phyloP scores from a whole-genome alignment of 1,140 invertebrate genomes.

The Tetranychus urticae region DNA sequence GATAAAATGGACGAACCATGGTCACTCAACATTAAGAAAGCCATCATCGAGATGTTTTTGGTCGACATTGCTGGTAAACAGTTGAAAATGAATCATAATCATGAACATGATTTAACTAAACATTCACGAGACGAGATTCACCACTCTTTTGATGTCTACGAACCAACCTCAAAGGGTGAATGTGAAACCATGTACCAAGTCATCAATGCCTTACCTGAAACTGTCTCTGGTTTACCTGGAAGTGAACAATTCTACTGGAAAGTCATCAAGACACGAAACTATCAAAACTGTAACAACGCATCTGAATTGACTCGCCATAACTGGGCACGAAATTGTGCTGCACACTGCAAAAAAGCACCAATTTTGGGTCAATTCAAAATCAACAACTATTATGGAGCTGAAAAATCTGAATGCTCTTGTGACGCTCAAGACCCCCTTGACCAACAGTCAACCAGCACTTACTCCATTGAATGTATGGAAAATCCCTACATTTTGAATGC shows the following conservation, averaged over 20 bases:
- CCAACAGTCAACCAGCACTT: background rate
- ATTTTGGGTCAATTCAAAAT: background rate
- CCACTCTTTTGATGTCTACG: background rate
- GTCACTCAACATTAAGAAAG: conserved; percentile 20
- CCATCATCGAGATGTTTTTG: conserved; percentile 17
- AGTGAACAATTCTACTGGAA: background rate
- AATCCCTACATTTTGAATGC: background rate
- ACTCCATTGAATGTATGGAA: background rate
- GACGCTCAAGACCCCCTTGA: background rate
- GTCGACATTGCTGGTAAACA: conserved; percentile 13
- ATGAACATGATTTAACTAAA: background rate
- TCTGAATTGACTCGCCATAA: background rate
- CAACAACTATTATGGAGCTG: background rate
- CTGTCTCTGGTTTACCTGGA: background rate
- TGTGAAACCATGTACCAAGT: conserved; percentile 5
- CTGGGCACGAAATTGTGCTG: background rate
- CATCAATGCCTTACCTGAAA: background rate
- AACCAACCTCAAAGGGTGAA: conserved; percentile 1
- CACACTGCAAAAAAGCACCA: background rate
- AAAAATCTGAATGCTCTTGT: background rate
- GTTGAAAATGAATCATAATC: background rate
- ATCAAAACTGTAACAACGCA: background rate
- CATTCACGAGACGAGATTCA: background rate
- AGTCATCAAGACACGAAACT: background rate
- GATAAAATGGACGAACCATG: conserved; percentile 15